phyloP scores from a whole-genome alignment of 2,888 invertebrate genomes.

The Dasysyrphus tricinctus region DNA sequence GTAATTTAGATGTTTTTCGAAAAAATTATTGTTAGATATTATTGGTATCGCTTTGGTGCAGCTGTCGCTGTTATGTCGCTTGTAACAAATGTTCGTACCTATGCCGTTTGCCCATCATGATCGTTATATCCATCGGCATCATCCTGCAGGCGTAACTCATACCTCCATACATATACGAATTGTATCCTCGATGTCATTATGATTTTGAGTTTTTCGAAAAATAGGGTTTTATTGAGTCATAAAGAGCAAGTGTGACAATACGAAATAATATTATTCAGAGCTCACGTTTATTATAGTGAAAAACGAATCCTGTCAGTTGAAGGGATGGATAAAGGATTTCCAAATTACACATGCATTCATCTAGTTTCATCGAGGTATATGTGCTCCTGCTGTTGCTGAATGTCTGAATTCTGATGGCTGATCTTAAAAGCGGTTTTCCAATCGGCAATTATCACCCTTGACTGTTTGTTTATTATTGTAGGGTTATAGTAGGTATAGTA shows the following conservation, averaged over 20 bases:
- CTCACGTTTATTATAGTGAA: not conserved
- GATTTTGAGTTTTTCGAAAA: conserved; percentile 45
- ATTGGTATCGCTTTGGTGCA: conserved; percentile 49
- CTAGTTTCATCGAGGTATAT: not conserved
- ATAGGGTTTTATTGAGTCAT: conserved; percentile 71
- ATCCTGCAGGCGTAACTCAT: conserved; percentile 64
- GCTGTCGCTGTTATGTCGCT: conserved; percentile 59
- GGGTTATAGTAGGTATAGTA: not conserved
- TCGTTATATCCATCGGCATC: conserved; percentile 30
- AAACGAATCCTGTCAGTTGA: conserved; percentile 31
- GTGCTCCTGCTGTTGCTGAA: conserved; percentile 12
- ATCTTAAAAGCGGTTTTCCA: conserved; percentile 73
- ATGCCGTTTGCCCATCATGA: conserved; percentile 14
- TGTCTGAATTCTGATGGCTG: conserved; percentile 17
- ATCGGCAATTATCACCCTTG: conserved; percentile 71
- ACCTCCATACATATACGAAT: not conserved
- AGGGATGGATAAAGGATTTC: conserved; percentile 47
- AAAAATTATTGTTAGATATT: conserved; percentile 59
- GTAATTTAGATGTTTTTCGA: conserved; percentile 59
- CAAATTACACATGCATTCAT: conserved; percentile 69
- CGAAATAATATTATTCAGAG: conserved; percentile 19
- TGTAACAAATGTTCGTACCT: conserved; percentile 62
- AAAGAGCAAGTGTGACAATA: conserved; percentile 74
- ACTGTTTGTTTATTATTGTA: conserved; percentile 2
- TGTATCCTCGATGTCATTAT: conserved; percentile 63